Percentiles rank a stretch among this genome's conserved stretches.
Evolutionary conservation across 1,140 invertebrate species (phyloP).

Genomic region (Uloborus diversus): DNA sequence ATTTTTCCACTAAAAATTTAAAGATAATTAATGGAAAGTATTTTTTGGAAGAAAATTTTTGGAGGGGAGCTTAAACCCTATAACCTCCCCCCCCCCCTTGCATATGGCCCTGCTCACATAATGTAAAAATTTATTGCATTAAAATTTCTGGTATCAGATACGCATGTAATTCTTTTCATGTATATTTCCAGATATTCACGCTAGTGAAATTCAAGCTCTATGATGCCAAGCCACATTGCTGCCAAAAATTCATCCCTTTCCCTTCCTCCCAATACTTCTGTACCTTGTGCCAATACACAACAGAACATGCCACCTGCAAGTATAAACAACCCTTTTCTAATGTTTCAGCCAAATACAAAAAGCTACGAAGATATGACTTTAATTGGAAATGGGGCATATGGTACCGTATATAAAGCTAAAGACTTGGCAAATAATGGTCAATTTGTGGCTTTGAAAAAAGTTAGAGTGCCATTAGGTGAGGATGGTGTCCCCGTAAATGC

Average conservation of each 20-base stretch:
- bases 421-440: slow-evolving; percentile 78
- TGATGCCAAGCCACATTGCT: slow-evolving; percentile 35
- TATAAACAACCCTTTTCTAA: slow-evolving; percentile 40
- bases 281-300: background rate
- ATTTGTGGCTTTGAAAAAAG: slow-evolving; percentile 91
- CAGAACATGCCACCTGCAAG: slow-evolving; percentile 3
- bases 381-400: slow-evolving; percentile 81
- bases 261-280: background rate
- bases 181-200: too few relatives aligned
- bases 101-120: too few relatives aligned
- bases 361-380: slow-evolving; percentile 60
- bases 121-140: too few relatives aligned
- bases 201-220: background rate
- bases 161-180: too few relatives aligned
- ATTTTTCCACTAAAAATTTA: too few relatives aligned
- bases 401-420: slow-evolving; percentile 89
- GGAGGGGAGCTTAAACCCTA: too few relatives aligned
- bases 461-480: slow-evolving; percentile 82
- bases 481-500: slow-evolving; percentile 93
- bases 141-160: too few relatives aligned
- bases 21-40: too few relatives aligned
- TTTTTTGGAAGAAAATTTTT: too few relatives aligned
- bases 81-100: too few relatives aligned
- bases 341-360: slow-evolving; percentile 39
- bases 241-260: slow-evolving; percentile 19